Conservation (phyloP, 2,113 vertebrate genomes). For the Chloropsis hardwickii region DNA sequence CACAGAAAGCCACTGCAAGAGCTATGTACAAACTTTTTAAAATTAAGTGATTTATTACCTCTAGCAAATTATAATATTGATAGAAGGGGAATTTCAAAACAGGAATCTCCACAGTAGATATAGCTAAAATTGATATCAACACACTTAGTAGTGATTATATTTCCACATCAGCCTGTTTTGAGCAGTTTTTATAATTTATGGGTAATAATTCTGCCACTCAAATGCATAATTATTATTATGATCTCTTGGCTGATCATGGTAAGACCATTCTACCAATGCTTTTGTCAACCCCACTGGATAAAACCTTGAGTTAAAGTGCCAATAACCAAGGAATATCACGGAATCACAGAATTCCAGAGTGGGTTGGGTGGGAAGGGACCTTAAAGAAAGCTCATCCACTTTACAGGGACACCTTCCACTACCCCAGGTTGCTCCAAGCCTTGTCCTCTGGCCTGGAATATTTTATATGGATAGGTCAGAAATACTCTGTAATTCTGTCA, state of each 20-base stretch:
- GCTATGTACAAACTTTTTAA: not conserved
- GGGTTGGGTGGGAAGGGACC: not conserved
- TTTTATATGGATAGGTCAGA: not conserved
- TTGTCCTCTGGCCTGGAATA: not conserved
- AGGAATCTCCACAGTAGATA: not conserved
- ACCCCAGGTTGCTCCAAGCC: not conserved
- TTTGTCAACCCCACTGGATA: not conserved
- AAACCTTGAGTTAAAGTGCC: not conserved
- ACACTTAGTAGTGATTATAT: not conserved
- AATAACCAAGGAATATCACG: not conserved
- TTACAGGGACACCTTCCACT: not conserved
- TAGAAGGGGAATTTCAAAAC: not conserved
- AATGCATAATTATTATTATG: not conserved
- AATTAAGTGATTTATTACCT: not conserved
- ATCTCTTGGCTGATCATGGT: not conserved
- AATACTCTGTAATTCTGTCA: not conserved
- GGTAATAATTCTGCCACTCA: not conserved
- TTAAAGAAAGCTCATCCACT: not conserved
- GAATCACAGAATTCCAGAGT: not conserved
- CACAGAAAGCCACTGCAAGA: not conserved
- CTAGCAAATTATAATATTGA: not conserved
- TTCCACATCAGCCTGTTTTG: not conserved
- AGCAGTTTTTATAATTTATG: not conserved
- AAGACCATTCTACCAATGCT: not conserved
- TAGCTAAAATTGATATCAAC: not conserved